phyloP scores from a whole-genome alignment of 2,113 vertebrate genomes.

The Dromaius novaehollandiae region DNA sequence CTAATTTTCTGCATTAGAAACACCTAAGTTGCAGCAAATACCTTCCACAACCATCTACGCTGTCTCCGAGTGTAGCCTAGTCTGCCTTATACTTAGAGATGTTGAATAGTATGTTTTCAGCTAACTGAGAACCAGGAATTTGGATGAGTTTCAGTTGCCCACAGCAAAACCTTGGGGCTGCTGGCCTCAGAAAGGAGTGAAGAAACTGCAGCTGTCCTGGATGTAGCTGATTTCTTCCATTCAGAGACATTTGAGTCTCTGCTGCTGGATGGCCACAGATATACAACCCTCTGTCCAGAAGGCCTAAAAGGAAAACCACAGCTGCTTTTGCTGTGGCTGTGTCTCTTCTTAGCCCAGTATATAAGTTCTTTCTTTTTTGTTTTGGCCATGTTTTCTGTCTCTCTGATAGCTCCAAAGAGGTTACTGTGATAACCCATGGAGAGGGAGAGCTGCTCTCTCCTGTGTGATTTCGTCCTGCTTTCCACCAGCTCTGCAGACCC shows the following conservation, averaged over 20 bases:
- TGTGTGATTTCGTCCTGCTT: not conserved
- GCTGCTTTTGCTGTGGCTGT: not conserved
- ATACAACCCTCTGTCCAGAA: not conserved
- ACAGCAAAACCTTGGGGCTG: not conserved
- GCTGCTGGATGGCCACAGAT: not conserved
- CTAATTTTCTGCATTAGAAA: not conserved
- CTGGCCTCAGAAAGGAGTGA: not conserved
- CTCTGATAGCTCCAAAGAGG: not conserved
- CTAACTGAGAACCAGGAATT: not conserved
- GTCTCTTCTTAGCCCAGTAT: not conserved
- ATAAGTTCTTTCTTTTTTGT: not conserved
- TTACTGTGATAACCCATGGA: not conserved
- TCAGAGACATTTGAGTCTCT: not conserved
- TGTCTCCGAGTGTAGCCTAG: not conserved
- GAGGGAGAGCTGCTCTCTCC: not conserved
- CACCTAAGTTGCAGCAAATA: not conserved
- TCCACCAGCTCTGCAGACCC: not conserved
- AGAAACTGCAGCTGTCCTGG: not conserved
- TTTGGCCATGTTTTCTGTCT: not conserved
- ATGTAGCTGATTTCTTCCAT: not conserved
- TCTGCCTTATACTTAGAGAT: not conserved
- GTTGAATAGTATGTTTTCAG: not conserved
- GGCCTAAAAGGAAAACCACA: not conserved
- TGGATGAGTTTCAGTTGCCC: not conserved
- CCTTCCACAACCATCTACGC: not conserved